phyloP scores from a whole-genome alignment of 2,113 vertebrate genomes.

The Eubucco bourcierii region DNA sequence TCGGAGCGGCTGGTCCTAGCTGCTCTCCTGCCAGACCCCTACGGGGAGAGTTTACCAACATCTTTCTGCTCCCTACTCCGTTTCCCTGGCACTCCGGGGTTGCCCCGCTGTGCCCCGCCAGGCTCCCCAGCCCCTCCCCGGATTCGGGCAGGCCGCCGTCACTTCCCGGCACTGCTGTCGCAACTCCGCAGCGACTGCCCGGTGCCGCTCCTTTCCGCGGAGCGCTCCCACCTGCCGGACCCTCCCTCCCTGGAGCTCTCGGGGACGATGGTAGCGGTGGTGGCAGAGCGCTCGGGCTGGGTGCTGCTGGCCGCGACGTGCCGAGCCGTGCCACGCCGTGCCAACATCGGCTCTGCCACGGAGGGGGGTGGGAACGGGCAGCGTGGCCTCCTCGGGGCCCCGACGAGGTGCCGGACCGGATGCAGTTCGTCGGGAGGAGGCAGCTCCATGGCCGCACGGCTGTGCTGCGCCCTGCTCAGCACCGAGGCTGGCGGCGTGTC shows the following conservation, averaged over 20 bases:
- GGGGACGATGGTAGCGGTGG: neutral
- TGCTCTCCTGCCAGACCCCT: neutral
- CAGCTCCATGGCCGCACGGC: neutral
- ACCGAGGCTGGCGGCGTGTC: neutral
- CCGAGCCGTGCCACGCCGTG: neutral
- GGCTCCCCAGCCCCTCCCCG: neutral
- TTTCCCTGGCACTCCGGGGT: neutral
- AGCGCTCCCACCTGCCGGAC: neutral
- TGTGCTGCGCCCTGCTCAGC: neutral
- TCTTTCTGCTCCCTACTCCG: neutral
- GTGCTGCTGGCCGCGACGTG: neutral
- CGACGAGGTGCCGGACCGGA: fast-evolving
- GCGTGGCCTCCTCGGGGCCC: neutral
- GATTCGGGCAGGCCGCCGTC: fast-evolving
- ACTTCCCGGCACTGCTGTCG: neutral
- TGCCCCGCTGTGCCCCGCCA: neutral
- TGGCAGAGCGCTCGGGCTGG: fast-evolving
- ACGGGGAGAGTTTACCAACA: neutral
- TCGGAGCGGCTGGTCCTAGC: neutral
- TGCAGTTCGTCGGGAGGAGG: neutral
- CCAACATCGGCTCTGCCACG: fast-evolving
- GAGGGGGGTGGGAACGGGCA: fast-evolving
- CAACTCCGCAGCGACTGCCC: neutral
- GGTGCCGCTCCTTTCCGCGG: fast-evolving
- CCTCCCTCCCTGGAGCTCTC: fast-evolving